phyloP scores from a whole-genome alignment of 2,113 vertebrate species.

The Syngnathoides biaculeatus region DNA sequence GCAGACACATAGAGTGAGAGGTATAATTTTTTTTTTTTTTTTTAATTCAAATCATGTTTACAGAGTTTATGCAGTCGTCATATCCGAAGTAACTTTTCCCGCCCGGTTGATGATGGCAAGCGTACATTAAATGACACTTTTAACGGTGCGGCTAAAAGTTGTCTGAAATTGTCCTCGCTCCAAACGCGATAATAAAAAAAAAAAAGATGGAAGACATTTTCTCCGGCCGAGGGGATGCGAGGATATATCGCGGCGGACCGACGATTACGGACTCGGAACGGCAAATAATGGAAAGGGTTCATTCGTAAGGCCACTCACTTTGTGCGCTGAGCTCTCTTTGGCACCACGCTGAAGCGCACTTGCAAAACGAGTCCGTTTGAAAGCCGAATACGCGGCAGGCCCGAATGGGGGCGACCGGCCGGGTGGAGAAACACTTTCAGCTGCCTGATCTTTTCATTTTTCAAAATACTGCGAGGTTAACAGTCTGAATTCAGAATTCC shows the following conservation, averaged over 20 bases:
- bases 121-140: conserved; percentile 30
- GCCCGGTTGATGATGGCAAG: conserved; percentile 16
- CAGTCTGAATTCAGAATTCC: conserved; percentile 47
- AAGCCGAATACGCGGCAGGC: neutral
- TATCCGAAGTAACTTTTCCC: conserved; percentile 13
- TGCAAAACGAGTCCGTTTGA: conserved; percentile 2
- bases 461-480: conserved; percentile 35
- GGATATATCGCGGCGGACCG: conserved; percentile 6
- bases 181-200: neutral
- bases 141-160: conserved; percentile 12
- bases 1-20: conserved; percentile 35
- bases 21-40: conserved; percentile 42
- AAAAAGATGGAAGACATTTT: conserved; percentile 53
- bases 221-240: conserved; percentile 10
- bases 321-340: conserved; percentile 46
- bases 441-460: conserved; percentile 32
- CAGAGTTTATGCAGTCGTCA: conserved; percentile 63
- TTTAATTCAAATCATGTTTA: conserved; percentile 59
- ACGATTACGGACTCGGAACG: conserved; percentile 6
- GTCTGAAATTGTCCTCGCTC: conserved; percentile 7
- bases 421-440: conserved; percentile 23
- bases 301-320: conserved; percentile 46
- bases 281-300: conserved; percentile 33
- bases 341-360: conserved; percentile 25
- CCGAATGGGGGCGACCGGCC: no score